These are phyloP conservation scores for Chrysaora quinquecirrha DNA, from an alignment of 30 jellyfish, hydroid and myxozoan genomes.

Conservation along the genomic window DNA sequence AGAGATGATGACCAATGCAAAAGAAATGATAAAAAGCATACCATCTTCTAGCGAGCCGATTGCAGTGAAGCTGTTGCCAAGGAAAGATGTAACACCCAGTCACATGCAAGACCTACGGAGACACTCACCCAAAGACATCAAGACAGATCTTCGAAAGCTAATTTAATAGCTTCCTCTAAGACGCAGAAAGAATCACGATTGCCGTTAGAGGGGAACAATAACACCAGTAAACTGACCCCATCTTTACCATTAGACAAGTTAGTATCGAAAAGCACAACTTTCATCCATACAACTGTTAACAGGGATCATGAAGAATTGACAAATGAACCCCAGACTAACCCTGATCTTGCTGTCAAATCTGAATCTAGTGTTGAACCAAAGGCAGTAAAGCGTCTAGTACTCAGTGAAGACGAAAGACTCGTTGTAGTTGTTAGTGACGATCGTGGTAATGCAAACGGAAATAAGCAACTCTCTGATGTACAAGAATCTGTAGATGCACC, in stretches of 20 bases:
- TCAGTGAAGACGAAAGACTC: neutral
- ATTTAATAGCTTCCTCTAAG: no score
- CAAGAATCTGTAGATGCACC: neutral
- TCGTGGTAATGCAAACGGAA: neutral
- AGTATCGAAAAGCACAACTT: neutral
- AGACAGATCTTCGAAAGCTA: no score
- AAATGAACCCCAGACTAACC: no score
- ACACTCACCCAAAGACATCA: no score
- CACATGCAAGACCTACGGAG: no score
- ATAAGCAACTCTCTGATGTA: neutral
- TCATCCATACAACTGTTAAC: neutral
- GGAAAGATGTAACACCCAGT: no score
- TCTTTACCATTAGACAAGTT: neutral
- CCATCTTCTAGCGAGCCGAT: no score
- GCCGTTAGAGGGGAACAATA: neutral
- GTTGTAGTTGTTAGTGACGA: neutral
- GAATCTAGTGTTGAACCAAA: neutral
- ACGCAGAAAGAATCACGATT: neutral
- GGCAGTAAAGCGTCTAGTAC: neutral
- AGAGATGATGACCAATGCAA: neutral
- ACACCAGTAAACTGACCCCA: neutral
- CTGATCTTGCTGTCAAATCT: no score
- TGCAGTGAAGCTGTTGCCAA: neutral
- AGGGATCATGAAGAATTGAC: neutral
- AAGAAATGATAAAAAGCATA: no score